These are phyloP conservation scores for Meles meles DNA, from an alignment of 2,113 vertebrate genomes.

Conservation along the genomic window DNA sequence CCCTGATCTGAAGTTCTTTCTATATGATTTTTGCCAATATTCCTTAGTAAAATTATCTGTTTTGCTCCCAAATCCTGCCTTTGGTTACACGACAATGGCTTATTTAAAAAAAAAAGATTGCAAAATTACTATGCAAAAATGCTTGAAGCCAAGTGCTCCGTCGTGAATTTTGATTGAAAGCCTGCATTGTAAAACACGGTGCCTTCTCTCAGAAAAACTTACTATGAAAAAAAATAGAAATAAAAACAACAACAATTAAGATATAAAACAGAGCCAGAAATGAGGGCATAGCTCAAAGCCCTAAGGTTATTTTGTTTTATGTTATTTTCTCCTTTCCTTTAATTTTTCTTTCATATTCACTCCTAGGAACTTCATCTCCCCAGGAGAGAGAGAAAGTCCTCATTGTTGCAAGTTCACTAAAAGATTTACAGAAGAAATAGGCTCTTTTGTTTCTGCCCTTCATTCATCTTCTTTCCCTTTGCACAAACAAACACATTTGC, in stretches of 20 bases:
- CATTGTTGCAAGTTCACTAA: background rate
- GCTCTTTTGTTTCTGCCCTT: conserved; percentile 20
- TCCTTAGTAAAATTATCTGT: background rate
- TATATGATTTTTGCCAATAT: background rate
- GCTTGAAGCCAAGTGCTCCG: background rate
- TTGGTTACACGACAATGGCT: background rate
- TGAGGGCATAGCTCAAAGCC: background rate
- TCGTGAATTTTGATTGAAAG: conserved; percentile 32
- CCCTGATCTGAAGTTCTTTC: background rate
- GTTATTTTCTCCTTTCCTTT: background rate
- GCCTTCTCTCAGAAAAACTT: conserved; percentile 46
- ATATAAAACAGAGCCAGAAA: conserved; percentile 24
- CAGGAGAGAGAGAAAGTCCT: conserved; percentile 27
- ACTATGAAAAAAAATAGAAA: conserved; percentile 22
- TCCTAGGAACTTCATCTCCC: background rate
- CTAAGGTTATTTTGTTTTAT: background rate
- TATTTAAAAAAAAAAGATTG: background rate
- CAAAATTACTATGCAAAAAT: conserved; percentile 19
- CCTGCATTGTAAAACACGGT: background rate
- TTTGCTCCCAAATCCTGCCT: background rate
- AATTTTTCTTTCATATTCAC: background rate
- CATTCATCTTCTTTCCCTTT: conserved; percentile 40
- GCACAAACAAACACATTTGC: conserved; percentile 38
- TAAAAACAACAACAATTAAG: conserved; percentile 48
- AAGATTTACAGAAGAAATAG: conserved; percentile 42